Evolutionary conservation across 2,888 invertebrate species (phyloP).

Genomic region (Masnerella sp.): DNA sequence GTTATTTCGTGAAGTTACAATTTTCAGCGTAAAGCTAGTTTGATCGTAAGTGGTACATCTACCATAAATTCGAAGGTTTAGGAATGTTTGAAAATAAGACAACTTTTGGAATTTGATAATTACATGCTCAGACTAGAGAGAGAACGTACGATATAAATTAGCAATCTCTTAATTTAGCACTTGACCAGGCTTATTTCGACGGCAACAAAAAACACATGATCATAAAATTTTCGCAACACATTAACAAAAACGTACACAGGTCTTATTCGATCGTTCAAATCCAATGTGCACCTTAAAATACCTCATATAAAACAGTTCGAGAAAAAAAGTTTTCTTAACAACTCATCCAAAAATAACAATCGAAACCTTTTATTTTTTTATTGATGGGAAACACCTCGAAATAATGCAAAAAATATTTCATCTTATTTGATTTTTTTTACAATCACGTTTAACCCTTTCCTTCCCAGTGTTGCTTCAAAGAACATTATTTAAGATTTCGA

Average conservation of each 20-base stretch:
- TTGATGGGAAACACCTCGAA: too few species aligned
- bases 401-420: too few species aligned
- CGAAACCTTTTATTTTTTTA: too few species aligned
- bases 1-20: too few species aligned
- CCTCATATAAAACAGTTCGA: neutral
- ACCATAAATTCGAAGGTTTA: neutral
- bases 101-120: conserved; percentile 35
- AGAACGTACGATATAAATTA: conserved; percentile 66
- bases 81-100: conserved; percentile 7
- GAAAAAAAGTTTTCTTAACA: too few species aligned
- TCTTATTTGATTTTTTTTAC: too few species aligned
- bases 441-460: too few species aligned
- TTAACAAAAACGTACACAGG: conserved; percentile 1
- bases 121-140: conserved; percentile 69
- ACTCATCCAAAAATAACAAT: too few species aligned
- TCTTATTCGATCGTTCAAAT: conserved; percentile 22
- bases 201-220: conserved; percentile 11
- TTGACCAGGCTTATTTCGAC: conserved; percentile 33
- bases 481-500: too few species aligned
- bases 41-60: too few species aligned
- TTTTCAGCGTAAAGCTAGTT: too few species aligned
- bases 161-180: conserved; percentile 46
- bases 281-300: conserved; percentile 21
- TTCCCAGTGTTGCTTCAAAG: too few species aligned
- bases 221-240: conserved; percentile 1